These are phyloP conservation scores for Orycteropus afer DNA, from an alignment of 2,113 vertebrate genomes.

Conservation along the genomic window DNA sequence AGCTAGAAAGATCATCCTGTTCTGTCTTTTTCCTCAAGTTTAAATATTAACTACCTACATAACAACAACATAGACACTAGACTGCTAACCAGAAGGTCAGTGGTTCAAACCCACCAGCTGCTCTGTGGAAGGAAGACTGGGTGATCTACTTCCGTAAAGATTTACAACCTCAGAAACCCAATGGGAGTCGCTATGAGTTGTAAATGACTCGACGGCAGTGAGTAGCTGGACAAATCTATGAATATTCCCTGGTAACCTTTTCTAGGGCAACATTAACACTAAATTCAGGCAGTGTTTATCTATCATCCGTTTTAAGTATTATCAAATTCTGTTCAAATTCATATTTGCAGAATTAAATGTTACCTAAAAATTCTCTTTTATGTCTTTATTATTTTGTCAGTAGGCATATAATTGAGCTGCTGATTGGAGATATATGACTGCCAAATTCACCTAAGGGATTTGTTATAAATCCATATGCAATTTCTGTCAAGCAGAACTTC, in stretches of 20 bases:
- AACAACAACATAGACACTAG: no score
- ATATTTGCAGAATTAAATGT: constrained; percentile 7
- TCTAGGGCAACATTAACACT: background rate
- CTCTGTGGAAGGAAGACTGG: no score
- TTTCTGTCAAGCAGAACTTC: background rate
- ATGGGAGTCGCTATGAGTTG: no score
- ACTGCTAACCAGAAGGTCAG: no score
- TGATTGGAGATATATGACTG: background rate
- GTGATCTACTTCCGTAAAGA: no score
- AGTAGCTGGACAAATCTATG: background rate
- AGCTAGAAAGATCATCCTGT: background rate
- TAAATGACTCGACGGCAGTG: no score
- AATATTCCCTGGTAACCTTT: background rate
- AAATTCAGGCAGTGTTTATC: constrained; percentile 16
- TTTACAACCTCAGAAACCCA: no score
- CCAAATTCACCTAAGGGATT: background rate
- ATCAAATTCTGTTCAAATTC: constrained; percentile 11
- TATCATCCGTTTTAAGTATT: background rate
- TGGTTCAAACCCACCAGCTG: no score
- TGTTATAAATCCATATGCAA: background rate
- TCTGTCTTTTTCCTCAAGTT: background rate
- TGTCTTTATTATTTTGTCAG: background rate
- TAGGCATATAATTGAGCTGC: background rate
- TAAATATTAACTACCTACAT: background rate
- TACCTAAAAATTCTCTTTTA: background rate